phyloP scores from a whole-genome alignment of 2,888 invertebrate species.

The Nomada flava region DNA sequence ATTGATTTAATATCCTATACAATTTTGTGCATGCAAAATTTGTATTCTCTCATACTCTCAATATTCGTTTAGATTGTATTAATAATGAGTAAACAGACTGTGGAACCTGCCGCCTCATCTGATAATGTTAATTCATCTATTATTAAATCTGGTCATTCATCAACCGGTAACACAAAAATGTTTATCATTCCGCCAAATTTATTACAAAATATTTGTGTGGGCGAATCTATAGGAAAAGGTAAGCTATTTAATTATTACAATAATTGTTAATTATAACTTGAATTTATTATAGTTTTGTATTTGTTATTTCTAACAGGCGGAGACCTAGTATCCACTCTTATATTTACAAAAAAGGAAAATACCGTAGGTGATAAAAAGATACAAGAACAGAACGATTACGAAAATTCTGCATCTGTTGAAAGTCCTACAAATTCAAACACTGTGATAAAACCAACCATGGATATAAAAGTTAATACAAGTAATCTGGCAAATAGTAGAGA shows the following conservation, averaged over 20 bases:
- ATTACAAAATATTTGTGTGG: constrained; percentile 56
- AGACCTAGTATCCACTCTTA: neutral
- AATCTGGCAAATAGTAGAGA: neutral
- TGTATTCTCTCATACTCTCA: constrained; percentile 3
- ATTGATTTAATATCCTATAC: neutral
- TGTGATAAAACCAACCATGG: constrained; percentile 21
- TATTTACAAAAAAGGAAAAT: constrained; percentile 13
- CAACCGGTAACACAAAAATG: constrained; percentile 45
- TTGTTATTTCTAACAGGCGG: constrained; percentile 24
- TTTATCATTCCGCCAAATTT: constrained; percentile 60
- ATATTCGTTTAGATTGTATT: constrained; percentile 20
- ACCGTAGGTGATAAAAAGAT: neutral
- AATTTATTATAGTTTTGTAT: constrained; percentile 9
- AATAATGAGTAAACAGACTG: constrained; percentile 50
- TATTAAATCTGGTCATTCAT: constrained; percentile 15
- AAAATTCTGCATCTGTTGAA: neutral
- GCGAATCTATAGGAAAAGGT: constrained; percentile 38
- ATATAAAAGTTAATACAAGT: constrained; percentile 6
- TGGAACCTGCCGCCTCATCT: constrained; percentile 19
- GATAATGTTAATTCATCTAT: constrained; percentile 16
- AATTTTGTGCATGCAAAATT: no score
- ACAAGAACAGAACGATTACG: neutral
- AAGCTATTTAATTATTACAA: constrained; percentile 8
- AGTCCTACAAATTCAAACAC: constrained; percentile 9
- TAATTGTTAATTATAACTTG: constrained; percentile 4